These are phyloP conservation scores for Sternotherus odoratus DNA, from an alignment of 2,797 vertebrate genomes.

Conservation along the genomic window DNA sequence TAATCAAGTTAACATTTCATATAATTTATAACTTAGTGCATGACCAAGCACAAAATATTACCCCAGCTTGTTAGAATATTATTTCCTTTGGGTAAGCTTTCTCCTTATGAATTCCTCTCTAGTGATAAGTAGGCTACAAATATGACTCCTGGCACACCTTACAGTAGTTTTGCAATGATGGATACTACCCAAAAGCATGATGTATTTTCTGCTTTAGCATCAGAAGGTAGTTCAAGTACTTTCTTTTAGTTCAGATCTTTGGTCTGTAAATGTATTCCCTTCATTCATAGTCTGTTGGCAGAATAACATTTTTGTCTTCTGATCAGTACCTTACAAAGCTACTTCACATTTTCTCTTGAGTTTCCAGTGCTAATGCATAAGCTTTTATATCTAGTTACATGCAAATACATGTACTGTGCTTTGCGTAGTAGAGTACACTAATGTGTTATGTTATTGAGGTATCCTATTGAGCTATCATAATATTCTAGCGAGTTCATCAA, in stretches of 20 bases:
- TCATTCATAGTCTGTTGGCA: constrained; percentile 29
- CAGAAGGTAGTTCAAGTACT: constrained; percentile 48
- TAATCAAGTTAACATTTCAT: not conserved
- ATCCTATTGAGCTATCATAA: not conserved
- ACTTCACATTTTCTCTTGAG: constrained; percentile 33
- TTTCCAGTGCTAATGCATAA: constrained; percentile 15
- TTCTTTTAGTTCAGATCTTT: constrained; percentile 6
- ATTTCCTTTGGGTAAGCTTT: not conserved
- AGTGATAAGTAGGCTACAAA: not conserved
- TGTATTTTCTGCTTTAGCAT: constrained; percentile 32
- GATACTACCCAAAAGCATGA: constrained; percentile 44
- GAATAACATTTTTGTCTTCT: constrained; percentile 31
- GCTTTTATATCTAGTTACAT: not conserved
- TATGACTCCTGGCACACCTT: constrained; percentile 3
- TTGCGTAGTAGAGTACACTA: not conserved
- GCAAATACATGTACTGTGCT: not conserved
- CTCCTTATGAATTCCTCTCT: not conserved
- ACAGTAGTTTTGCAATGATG: not conserved
- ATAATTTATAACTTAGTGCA: not conserved
- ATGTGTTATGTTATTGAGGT: not conserved
- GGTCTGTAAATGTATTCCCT: constrained; percentile 49
- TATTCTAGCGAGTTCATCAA: not conserved
- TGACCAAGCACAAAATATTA: not conserved
- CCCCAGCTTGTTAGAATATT: rapidly evolving
- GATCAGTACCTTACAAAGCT: constrained; percentile 41